phyloP scores from a whole-genome alignment of 2,797 vertebrate species.

The Arnoldichthys spilopterus region DNA sequence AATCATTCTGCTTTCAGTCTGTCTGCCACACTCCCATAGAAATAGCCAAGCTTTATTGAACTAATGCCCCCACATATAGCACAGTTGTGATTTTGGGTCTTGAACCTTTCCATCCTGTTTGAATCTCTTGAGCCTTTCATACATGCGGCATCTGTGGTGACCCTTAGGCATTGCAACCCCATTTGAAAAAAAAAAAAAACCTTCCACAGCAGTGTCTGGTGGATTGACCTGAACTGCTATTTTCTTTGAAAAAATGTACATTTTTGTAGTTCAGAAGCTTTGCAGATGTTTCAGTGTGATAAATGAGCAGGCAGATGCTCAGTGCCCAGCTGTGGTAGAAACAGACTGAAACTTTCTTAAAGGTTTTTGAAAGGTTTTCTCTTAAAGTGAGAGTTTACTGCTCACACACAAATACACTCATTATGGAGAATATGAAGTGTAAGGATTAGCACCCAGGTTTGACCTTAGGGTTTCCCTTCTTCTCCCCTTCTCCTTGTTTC shows the following conservation, averaged over 20 bases:
- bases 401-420: too few species aligned
- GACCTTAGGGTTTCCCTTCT: too few species aligned
- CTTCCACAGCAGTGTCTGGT: not conserved
- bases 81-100: too few species aligned
- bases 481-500: too few species aligned
- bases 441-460: too few species aligned
- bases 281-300: not conserved
- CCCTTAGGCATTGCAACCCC: not conserved
- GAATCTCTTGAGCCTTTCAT: not conserved
- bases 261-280: not conserved
- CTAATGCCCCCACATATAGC: not conserved
- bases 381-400: not conserved
- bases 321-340: not conserved
- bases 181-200: not conserved
- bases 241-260: not conserved
- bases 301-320: not conserved
- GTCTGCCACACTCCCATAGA: not conserved
- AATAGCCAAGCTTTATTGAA: constrained; percentile 4
- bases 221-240: not conserved
- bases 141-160: not conserved
- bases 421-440: too few species aligned
- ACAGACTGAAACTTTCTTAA: not conserved
- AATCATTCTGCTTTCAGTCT: constrained; percentile 1
- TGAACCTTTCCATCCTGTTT: constrained; percentile 6
- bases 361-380: too few species aligned